A percentile compares a stretch with the other conserved stretches of the same genome.
These are phyloP conservation scores for Volucella inanis DNA, from an alignment of 2,888 invertebrate species.

Conservation along the genomic window DNA sequence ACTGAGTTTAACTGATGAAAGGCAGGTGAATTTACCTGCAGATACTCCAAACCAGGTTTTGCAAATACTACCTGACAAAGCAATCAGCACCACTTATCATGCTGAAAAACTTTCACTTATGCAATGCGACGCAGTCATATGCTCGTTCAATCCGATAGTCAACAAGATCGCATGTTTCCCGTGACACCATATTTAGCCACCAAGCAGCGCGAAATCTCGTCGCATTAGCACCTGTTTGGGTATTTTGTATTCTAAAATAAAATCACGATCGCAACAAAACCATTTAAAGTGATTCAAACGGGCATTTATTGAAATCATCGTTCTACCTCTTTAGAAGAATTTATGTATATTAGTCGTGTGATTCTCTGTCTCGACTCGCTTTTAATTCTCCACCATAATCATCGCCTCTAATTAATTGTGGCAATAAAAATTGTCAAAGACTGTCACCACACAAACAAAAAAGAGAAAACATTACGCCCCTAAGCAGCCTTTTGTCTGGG, in stretches of 20 bases:
- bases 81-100: background rate
- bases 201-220: slow-evolving; percentile 48
- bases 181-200: slow-evolving; percentile 8
- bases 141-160: background rate
- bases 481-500: slow-evolving; percentile 22
- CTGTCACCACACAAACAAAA: slow-evolving; percentile 41
- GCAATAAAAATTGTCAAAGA: slow-evolving; percentile 58
- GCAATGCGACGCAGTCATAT: slow-evolving; percentile 5
- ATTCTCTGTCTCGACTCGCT: background rate
- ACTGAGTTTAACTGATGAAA: no score
- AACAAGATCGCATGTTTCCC: slow-evolving; percentile 34
- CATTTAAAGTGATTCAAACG: slow-evolving; percentile 43
- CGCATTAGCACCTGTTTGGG: slow-evolving; percentile 62
- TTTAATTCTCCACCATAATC: slow-evolving; percentile 18
- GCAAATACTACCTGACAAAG: no score
- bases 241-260: slow-evolving; percentile 51
- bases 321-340: slow-evolving; percentile 35
- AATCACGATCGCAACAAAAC: slow-evolving; percentile 63
- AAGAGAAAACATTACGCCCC: background rate
- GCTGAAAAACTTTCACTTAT: slow-evolving; percentile 30
- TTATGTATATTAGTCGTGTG: slow-evolving; percentile 19
- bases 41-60: no score
- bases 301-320: slow-evolving; percentile 32
- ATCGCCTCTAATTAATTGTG: slow-evolving; percentile 53
- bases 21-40: no score